Evolutionary conservation across 2,113 vertebrate genomes (phyloP).

Genomic region (Rhineura floridana): DNA sequence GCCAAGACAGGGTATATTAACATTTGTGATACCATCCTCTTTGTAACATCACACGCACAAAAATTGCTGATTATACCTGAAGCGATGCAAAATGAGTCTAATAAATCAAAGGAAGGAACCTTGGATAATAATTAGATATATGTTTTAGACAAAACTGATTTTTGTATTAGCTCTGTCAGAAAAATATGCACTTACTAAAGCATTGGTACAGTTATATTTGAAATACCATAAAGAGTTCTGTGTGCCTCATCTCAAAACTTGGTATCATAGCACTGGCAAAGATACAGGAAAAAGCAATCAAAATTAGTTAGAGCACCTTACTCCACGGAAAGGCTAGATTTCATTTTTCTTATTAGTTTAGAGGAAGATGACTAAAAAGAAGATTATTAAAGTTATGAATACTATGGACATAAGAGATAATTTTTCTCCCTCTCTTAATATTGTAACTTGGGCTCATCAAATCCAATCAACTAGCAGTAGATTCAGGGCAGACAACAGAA

Average conservation of each 20-base stretch:
- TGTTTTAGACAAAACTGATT: constrained; percentile 57
- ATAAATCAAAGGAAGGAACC: constrained; percentile 69
- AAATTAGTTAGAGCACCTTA: background rate
- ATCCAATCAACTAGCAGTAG: background rate
- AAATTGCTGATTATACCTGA: constrained; percentile 76
- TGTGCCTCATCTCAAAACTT: background rate
- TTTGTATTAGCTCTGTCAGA: constrained; percentile 61
- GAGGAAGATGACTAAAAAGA: background rate
- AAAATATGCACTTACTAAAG: constrained; percentile 63
- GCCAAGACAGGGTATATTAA: constrained; percentile 69
- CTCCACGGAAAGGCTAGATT: background rate
- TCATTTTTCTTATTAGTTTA: background rate
- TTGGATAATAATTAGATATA: constrained; percentile 28
- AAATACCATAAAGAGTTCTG: background rate
- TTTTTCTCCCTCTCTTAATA: background rate
- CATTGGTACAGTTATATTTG: background rate
- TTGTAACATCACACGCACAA: constrained; percentile 73
- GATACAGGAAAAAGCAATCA: background rate
- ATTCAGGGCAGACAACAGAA: background rate
- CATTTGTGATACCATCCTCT: constrained; percentile 62
- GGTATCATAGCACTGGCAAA: background rate
- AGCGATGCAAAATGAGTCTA: constrained; percentile 65
- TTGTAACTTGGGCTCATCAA: background rate
- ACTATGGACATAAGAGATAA: background rate
- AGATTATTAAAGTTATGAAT: background rate